A percentile compares a stretch with the other conserved stretches of the same genome.
Evolutionary conservation across 2,888 invertebrate species (phyloP).

Genomic region (Lottia gigantea): DNA sequence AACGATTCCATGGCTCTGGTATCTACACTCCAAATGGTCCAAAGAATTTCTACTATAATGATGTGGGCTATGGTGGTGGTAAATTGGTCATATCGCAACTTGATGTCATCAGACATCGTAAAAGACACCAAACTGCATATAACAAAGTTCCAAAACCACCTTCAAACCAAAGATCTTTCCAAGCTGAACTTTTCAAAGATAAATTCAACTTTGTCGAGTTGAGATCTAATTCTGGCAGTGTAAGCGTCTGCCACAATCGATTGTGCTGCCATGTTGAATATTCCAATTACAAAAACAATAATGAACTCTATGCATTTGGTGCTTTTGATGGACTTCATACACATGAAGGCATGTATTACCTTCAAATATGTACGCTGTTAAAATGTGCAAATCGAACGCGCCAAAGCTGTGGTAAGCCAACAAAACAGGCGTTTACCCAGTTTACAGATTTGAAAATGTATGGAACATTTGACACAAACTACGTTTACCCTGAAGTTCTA

Average conservation of each 20-base stretch:
- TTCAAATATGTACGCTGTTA: constrained; percentile 49
- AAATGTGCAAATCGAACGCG: constrained; percentile 37
- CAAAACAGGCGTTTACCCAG: constrained; percentile 27
- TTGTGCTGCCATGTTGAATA: constrained; percentile 49
- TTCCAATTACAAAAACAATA: constrained; percentile 6
- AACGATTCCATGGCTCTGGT: constrained; percentile 76
- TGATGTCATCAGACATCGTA: constrained; percentile 17
- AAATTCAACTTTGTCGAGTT: constrained; percentile 41
- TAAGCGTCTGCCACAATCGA: constrained; percentile 42
- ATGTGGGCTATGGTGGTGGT: constrained; percentile 22
- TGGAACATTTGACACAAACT: constrained; percentile 36
- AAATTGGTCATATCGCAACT: constrained; percentile 38
- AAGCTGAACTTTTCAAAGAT: constrained; percentile 39
- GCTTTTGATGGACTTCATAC: constrained; percentile 54
- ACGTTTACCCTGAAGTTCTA: constrained; percentile 45
- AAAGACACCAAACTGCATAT: background rate
- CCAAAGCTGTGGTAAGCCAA: constrained; percentile 36
- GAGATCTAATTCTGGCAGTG: constrained; percentile 20
- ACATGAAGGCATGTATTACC: constrained; percentile 45
- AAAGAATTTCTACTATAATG: constrained; percentile 32
- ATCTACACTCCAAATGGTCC: constrained; percentile 73
- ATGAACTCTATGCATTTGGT: constrained; percentile 47
- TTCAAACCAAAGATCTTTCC: constrained; percentile 20
- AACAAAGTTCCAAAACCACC: background rate
- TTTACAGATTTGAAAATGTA: constrained; percentile 34